These are phyloP conservation scores for Strongylocentrotus purpuratus DNA, from an alignment of 35 echinoderm and acorn worm species.

Conservation along the genomic window DNA sequence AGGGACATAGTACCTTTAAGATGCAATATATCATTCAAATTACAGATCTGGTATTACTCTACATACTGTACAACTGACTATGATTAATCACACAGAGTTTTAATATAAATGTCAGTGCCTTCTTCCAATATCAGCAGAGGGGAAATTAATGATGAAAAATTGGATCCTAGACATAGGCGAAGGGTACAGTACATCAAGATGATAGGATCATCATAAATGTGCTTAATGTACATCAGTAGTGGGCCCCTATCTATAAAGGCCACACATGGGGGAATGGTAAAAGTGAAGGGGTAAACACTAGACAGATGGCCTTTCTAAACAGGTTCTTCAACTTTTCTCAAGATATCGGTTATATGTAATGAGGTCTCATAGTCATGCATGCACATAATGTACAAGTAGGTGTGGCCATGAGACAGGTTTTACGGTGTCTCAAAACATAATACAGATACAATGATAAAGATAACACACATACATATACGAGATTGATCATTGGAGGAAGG, in stretches of 20 bases:
- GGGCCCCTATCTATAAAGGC: background rate
- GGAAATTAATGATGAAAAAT: background rate
- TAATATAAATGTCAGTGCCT: slow-evolving; percentile 4
- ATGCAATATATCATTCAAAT: too few species aligned
- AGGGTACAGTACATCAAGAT: background rate
- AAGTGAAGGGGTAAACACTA: background rate
- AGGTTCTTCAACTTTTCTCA: background rate
- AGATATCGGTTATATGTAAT: background rate
- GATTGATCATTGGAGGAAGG: background rate
- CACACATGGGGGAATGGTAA: background rate
- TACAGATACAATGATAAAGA: too few species aligned
- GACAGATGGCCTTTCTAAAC: background rate
- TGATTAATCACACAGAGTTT: background rate
- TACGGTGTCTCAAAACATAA: background rate
- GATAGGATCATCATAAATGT: background rate
- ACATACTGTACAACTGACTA: background rate
- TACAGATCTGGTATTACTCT: too few species aligned
- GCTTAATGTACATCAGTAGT: background rate
- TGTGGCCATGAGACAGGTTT: background rate
- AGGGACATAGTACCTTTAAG: too few species aligned
- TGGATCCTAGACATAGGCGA: background rate
- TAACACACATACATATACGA: too few species aligned
- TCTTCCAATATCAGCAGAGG: background rate
- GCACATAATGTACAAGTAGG: background rate
- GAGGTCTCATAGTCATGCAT: background rate